Evolutionary conservation across 1,140 invertebrate species (phyloP).

Genomic region (Elymnias hypermnestra): DNA sequence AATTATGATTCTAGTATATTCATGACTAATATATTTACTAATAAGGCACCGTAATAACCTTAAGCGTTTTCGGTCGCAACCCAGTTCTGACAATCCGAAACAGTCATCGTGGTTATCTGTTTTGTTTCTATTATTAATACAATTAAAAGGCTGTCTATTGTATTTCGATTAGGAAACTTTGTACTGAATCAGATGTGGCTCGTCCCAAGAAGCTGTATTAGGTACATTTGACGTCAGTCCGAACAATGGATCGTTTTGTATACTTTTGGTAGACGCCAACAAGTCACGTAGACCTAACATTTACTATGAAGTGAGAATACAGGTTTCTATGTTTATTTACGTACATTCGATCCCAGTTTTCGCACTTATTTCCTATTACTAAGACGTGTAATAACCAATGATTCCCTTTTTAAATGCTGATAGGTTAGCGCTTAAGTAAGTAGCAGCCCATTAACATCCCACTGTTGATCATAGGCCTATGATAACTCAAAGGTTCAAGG

Average conservation of each 20-base stretch:
- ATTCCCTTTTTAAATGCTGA: too few relatives aligned
- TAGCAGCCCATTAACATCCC: too few relatives aligned
- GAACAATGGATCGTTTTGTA: slow-evolving; percentile 7
- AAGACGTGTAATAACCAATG: too few relatives aligned
- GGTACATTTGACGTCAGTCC: slow-evolving; percentile 10
- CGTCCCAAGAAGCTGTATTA: background rate
- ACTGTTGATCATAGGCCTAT: too few relatives aligned
- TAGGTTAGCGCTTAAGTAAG: too few relatives aligned
- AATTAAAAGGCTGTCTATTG: background rate
- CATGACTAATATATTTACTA: background rate
- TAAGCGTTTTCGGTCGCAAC: background rate
- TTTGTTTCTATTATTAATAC: background rate
- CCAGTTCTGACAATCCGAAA: background rate
- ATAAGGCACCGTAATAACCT: background rate
- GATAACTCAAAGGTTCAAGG: too few relatives aligned
- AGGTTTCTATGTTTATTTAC: too few relatives aligned
- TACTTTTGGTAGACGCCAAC: background rate
- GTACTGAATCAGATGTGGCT: slow-evolving; percentile 6
- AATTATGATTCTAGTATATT: too few relatives aligned
- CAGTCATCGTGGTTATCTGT: slow-evolving; percentile 2
- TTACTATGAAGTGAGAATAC: too few relatives aligned
- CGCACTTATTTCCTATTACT: too few relatives aligned
- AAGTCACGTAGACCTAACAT: slow-evolving; percentile 9
- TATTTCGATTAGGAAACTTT: slow-evolving; percentile 1
- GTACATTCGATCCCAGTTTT: too few relatives aligned